phyloP scores from a whole-genome alignment of 2,888 invertebrate species.

The Himalopsyche japonica region DNA sequence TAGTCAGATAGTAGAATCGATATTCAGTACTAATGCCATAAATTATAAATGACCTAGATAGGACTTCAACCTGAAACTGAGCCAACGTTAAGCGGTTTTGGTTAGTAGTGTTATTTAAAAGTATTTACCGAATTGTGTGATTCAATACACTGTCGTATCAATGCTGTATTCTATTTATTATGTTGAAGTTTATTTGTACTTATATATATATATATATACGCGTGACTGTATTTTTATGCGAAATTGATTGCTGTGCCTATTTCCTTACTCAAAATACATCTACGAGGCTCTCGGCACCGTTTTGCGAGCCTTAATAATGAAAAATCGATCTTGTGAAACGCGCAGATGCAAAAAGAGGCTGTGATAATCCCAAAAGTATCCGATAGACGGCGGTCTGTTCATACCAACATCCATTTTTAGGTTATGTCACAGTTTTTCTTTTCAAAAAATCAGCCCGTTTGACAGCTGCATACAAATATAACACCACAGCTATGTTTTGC shows the following conservation, averaged over 20 bases:
- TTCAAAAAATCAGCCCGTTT: conserved; percentile 3
- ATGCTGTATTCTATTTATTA: too few species aligned
- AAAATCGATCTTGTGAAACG: conserved; percentile 1
- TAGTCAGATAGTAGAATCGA: too few species aligned
- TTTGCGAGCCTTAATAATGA: background rate
- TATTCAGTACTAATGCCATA: too few species aligned
- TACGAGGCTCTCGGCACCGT: background rate
- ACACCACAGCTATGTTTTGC: background rate
- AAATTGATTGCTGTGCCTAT: background rate
- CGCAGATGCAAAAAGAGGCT: background rate
- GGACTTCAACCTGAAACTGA: too few species aligned
- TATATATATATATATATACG: too few species aligned
- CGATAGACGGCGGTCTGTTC: conserved; percentile 8
- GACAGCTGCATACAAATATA: background rate
- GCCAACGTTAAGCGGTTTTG: too few species aligned
- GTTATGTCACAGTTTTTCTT: conserved; percentile 24
- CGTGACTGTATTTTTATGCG: too few species aligned
- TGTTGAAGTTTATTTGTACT: too few species aligned
- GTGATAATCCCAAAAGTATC: background rate
- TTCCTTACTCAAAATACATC: background rate
- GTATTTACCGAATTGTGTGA: too few species aligned
- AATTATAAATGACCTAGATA: too few species aligned
- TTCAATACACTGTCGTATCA: too few species aligned
- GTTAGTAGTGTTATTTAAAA: too few species aligned
- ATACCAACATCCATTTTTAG: conserved; percentile 12